Base-by-base conservation (phyloP, 2,888 invertebrate species). In the Erynnis tages region DNA sequence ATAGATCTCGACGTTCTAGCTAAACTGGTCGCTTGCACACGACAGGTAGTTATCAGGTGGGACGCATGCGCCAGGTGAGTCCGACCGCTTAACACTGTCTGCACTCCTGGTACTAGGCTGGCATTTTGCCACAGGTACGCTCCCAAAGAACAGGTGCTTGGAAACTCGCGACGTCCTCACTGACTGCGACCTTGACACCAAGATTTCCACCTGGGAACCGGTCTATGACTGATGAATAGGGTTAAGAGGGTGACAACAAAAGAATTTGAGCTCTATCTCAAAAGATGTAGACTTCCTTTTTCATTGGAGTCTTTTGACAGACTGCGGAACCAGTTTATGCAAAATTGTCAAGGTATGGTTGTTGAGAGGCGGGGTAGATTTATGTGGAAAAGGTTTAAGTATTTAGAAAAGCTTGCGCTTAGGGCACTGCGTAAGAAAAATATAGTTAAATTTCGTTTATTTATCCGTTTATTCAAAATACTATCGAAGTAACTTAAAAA, bases 101-200 rank as follows among this genome's bases (percentile, higher is more conserved):
- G 73, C 50, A 63, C 56, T 61, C 89, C 87, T 88, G 76, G 87
- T 90, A 87, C 73, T 66, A 75, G 87, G 79, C 88, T 90, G 90
- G 90, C 90, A 90, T 76, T 67, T 80, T 90, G 90, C 90, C 90
- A 90, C 90, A 90, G 90, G 90, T 90, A 90, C 69, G 81, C 79
- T 83, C 75, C 79, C 79, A 75, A 79, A 75, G 64, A 65, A 63
- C 82, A 81, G 80, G 82, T 82, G 80, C 66, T 61, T 25, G 4
- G 38, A 14, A 65, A 76, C 79, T 72, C 77, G 75, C 63, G 70
- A 60, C 70, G 69, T 64, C 61, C 67, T 58, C 46, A 53, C 60
- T 71, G 72, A 74, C 65, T 59, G 49, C 76, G 76, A 80, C 80
- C 80, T 76, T 75, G 69, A 64, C 57, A 53, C 38, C 27, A 25